Base-by-base conservation (phyloP, 1,140 invertebrate species). In the Phocides pigmalion region DNA sequence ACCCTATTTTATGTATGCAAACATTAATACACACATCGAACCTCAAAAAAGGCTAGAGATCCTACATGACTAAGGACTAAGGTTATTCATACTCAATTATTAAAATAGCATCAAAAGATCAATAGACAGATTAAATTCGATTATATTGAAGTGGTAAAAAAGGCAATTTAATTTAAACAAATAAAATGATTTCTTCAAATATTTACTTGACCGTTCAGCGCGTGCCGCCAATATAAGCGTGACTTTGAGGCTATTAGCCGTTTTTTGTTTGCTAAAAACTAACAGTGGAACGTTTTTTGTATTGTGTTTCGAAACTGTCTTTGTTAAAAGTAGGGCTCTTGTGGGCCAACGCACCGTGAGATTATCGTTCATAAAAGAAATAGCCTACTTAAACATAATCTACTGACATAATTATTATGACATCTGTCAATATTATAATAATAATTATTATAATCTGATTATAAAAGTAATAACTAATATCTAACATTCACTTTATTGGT, bases 221-320 rank as follows among this genome's bases (percentile, higher is more conserved):
- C 20, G 51, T 42, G 51, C 51, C 37, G 12, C n/a, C 32, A 39
- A 28, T 17, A 28, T 17, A 28, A 22, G 39, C 53, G 53, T 56
- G 53, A 56, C 53, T 28, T 28, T 51, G 49, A 44, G 28, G 28
- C n/a, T 32, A 32, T 32, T 32, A 28, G 25, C 5, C 5, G 25
- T 1, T 56, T 44, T 56, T 56, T 56, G 15, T 9, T 2, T n/a
- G 9, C 6, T 44, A 44, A 56, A 56, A 53, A 19, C 39, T 44
- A 17, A 39, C 39, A 39, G 19, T 56, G 17, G 53, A 56, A 28
- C 5, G 41, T 22, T 56, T 56, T 56, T 56, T 56, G 39, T 44
- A 2, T 4, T 25, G 37, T 16, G 42, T 56, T 44, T 39, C 28
- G 17, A 44, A 56, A 20, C 8, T 20, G 17, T 47, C 39, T 17